Evolutionary conservation across 2,888 invertebrate species (phyloP).

Genomic region (Drosophila ochracea): DNA sequence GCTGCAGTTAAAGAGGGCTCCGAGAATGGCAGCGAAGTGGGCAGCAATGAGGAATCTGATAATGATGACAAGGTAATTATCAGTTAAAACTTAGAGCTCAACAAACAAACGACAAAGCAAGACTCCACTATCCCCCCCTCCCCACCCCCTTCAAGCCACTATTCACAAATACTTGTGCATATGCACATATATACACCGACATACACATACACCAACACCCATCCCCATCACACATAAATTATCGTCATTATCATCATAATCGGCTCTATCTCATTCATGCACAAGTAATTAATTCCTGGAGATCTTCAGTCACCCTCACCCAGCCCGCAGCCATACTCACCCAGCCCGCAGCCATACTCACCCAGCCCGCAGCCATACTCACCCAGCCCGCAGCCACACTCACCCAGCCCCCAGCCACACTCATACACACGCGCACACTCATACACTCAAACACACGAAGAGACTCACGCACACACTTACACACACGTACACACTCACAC

Average conservation of each 20-base stretch:
- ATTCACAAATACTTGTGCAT: not conserved
- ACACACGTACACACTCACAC: not conserved
- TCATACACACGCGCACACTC: not conserved
- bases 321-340: not conserved
- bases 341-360: not conserved
- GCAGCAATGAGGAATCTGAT: constrained; percentile 94
- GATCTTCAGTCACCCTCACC: constrained; percentile 1
- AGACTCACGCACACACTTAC: not conserved
- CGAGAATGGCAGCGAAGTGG: constrained; percentile 93
- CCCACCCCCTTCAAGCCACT: constrained; percentile 1
- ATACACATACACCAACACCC: not conserved
- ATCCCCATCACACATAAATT: not conserved
- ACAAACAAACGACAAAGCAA: constrained; percentile 46
- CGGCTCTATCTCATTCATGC: constrained; percentile 12
- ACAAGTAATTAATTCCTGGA: constrained; percentile 6
- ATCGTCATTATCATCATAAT: not conserved
- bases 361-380: not conserved
- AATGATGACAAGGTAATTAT: constrained; percentile 93
- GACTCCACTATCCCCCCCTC: constrained; percentile 32
- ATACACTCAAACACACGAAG: not conserved
- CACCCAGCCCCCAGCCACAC: not conserved
- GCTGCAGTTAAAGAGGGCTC: constrained; percentile 87
- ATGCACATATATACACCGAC: not conserved
- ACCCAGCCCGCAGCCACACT: not conserved
- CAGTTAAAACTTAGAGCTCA: constrained; percentile 56